Conservation (phyloP, 2,113 vertebrate species). For the Xerus inauris region DNA sequence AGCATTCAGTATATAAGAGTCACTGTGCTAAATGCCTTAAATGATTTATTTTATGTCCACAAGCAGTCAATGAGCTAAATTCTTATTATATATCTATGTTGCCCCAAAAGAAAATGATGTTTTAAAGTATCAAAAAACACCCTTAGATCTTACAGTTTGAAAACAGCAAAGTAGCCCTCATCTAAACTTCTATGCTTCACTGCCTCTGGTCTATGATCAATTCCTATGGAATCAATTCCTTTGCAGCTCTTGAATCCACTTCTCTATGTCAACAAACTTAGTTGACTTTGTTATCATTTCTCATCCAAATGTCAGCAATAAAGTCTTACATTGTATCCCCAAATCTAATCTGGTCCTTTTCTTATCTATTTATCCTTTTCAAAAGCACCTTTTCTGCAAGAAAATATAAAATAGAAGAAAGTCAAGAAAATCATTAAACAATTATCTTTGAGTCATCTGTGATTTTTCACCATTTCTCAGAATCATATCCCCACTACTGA, state of each 20-base stretch:
- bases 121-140: neutral
- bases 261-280: neutral
- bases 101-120: neutral
- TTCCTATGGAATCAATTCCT: neutral
- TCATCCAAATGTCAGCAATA: neutral
- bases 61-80: neutral
- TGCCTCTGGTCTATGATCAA: neutral
- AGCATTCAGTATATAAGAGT: neutral
- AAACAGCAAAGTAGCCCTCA: neutral
- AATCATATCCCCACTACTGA: neutral
- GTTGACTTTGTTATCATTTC: neutral
- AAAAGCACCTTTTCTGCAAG: neutral
- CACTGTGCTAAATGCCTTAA: neutral
- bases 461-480: neutral
- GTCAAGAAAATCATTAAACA: neutral
- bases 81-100: neutral
- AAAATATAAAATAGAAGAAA: neutral
- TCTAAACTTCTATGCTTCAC: neutral
- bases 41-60: neutral
- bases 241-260: neutral
- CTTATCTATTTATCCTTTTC: neutral
- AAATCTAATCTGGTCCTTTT: neutral
- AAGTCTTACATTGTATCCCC: neutral
- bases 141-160: neutral
- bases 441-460: neutral